Percentiles rank a stretch among this genome's conserved stretches.
Evolutionary conservation across 64 coral and sea anemone genomes (phyloP).

Genomic region (Actinia tenebrosa): DNA sequence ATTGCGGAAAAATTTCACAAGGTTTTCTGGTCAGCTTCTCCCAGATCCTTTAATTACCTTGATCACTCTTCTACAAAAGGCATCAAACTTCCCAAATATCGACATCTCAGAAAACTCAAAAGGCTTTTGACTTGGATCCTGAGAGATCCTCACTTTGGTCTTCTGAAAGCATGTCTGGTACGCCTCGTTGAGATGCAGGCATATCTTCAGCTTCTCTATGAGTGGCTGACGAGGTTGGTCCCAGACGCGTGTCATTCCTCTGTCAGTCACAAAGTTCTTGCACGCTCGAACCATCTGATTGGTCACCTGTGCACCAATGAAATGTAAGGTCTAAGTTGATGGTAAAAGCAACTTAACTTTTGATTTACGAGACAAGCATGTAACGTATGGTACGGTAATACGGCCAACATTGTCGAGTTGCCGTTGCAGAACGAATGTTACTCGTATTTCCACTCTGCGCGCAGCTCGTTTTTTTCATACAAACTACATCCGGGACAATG

Average conservation of each 20-base stretch:
- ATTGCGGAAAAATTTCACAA: too few relatives aligned
- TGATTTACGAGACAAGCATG: too few relatives aligned
- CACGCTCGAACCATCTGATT: constrained; percentile 95
- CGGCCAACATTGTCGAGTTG: too few relatives aligned
- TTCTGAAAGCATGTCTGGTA: constrained; percentile 90
- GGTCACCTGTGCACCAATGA: constrained; percentile 54
- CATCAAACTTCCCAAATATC: constrained; percentile 92
- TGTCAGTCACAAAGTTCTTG: constrained; percentile 88
- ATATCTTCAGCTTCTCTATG: constrained; percentile 83
- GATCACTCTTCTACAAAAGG: constrained; percentile 70
- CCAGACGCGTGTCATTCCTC: constrained; percentile 72
- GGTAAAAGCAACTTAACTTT: too few relatives aligned
- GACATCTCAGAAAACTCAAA: constrained; percentile 97
- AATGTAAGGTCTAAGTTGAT: neutral
- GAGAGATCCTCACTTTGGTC: constrained; percentile 76
- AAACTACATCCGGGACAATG: too few relatives aligned
- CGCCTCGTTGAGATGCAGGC: constrained; percentile 70
- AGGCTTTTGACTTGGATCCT: constrained; percentile 67
- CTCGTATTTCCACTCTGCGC: too few relatives aligned
- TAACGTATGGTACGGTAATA: too few relatives aligned
- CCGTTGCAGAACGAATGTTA: too few relatives aligned
- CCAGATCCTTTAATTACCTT: constrained; percentile 34
- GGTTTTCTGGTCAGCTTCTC: too few relatives aligned
- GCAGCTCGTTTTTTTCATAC: too few relatives aligned
- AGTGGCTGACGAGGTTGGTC: constrained; percentile 73